Evolutionary conservation across 2,888 invertebrate genomes (phyloP).

Genomic region (Vannuccia rotundouncinata): DNA sequence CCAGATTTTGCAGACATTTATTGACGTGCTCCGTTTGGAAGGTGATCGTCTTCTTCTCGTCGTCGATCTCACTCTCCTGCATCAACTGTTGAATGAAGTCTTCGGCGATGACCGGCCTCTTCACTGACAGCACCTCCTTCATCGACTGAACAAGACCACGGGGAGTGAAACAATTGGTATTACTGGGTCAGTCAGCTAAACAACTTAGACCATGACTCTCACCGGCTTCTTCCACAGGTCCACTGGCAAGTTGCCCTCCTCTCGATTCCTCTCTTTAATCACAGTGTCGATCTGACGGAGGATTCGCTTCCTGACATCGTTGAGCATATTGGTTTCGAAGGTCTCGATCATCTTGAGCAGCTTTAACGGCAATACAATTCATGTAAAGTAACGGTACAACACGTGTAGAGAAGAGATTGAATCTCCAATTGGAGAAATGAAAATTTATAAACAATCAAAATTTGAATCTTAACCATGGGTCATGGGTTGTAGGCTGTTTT

Average conservation of each 20-base stretch:
- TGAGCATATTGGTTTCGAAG: conserved; percentile 53
- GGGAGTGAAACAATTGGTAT: too few species aligned
- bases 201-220: too few species aligned
- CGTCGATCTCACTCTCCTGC: conserved; percentile 44
- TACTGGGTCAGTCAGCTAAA: too few species aligned
- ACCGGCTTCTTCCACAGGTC: conserved; percentile 56
- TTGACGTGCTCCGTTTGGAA: conserved; percentile 49
- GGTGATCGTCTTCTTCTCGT: conserved; percentile 44
- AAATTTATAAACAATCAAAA: too few species aligned
- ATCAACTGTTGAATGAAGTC: conserved; percentile 48
- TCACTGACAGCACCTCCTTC: conserved; percentile 54
- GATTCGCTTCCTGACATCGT: conserved; percentile 49
- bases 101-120: conserved; percentile 52
- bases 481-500: too few species aligned
- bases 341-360: conserved; percentile 49
- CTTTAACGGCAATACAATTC: conserved; percentile 42
- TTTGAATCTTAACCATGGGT: too few species aligned
- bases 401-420: too few species aligned
- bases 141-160: conserved; percentile 45
- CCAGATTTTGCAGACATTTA: conserved; percentile 47
- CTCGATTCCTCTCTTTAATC: conserved; percentile 51
- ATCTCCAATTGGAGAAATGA: too few species aligned
- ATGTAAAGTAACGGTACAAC: too few species aligned
- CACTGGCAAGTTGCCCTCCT: conserved; percentile 55
- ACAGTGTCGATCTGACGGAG: conserved; percentile 50